Base-by-base conservation (phyloP, 2,888 invertebrate genomes). In the Chironomus tentans region DNA sequence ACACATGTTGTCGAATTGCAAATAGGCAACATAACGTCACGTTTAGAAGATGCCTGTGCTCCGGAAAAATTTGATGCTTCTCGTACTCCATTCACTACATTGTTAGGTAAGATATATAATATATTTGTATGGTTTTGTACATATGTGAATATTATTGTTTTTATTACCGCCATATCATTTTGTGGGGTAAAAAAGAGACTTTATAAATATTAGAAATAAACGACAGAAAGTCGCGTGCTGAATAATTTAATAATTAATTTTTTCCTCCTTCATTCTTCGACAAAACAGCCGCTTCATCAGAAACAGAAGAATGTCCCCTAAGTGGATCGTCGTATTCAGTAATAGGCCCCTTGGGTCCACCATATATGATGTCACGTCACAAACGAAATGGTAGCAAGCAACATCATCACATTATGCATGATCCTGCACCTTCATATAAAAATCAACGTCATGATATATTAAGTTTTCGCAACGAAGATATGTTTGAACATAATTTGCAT, bases 1-100 rank as follows among this genome's bases (percentile, higher is more conserved):
- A 89, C 90, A 77, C 91, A 92, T 86, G 93, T 95, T 79, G 92
- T 94, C 79, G 94, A 95, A 86, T 88, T 94, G 81, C 94, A 95
- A 86, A 90, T 92, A 78, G 95, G 95, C 78, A 85, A 89, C 77
- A 90, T 91, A 79, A 90, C 93, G 18, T 86, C 90, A 78, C 87
- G 94, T 77, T 87, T 91, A 24, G 94, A 95, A 84, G 95, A 95
- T 82, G 95, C 95, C 71, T 95, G 95, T 85, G 90, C 90, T 73
- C 86, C 90, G 70, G 88, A 90, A 78, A 90, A 92, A 84, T 94
- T 94, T 85, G 92, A 93, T 83, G 89, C 90, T 72, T 90, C 88
- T 82, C 89, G 88, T 79, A 88, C 91, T 81, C 92, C 94, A 79
- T 95, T 90, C 83, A 88, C 93, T 81, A 95, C 95, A 78, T 87